Conservation (phyloP, 2,888 invertebrate genomes). For the Macaria liturata region DNA sequence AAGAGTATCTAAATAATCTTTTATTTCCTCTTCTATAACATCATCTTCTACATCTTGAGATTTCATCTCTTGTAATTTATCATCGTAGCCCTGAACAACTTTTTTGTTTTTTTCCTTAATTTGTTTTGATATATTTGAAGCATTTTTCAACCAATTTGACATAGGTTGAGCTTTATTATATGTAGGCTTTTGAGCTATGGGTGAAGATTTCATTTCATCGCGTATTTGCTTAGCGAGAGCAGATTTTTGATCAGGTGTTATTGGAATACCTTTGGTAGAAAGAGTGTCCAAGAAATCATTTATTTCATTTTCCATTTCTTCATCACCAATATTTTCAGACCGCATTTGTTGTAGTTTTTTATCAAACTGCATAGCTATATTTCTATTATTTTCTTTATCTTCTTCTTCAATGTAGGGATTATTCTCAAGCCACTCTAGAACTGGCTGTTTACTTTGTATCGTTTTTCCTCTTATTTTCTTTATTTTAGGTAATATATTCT, state of each 20-base stretch:
- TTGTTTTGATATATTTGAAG: neutral
- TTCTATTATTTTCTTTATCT: neutral
- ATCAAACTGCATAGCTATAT: neutral
- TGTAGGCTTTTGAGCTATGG: neutral
- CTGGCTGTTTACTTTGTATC: neutral
- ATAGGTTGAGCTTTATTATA: neutral
- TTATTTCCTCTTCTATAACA: neutral
- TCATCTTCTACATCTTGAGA: neutral
- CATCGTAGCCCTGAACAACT: neutral
- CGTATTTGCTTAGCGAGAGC: neutral
- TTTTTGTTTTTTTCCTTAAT: neutral
- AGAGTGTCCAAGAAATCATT: neutral
- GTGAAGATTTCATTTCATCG: neutral
- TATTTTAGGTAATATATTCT: neutral
- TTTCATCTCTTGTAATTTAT: neutral
- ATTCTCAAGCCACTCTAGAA: neutral
- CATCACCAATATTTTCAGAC: neutral
- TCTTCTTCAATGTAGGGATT: neutral
- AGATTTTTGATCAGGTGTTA: neutral
- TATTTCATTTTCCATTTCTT: neutral
- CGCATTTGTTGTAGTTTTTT: neutral
- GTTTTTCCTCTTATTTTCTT: neutral
- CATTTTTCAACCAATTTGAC: neutral
- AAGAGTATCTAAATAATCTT: neutral
- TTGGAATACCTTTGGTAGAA: neutral